phyloP scores from a whole-genome alignment of 2,888 invertebrate genomes.

The Toxonevra muliebris region DNA sequence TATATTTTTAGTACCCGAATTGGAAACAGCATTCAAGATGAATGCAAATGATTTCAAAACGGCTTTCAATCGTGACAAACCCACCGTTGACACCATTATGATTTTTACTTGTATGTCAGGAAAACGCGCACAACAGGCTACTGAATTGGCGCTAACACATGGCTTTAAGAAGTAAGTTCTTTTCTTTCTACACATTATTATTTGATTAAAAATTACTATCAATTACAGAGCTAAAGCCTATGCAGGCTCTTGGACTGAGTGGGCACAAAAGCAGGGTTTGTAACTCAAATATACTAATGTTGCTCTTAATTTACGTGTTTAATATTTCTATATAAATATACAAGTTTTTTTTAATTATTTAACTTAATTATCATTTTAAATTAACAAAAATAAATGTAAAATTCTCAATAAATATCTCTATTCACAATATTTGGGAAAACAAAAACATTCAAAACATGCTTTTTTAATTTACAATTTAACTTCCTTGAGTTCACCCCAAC shows the following conservation, averaged over 20 bases:
- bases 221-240: constrained; percentile 59
- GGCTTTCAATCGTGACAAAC: constrained; percentile 68
- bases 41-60: constrained; percentile 59
- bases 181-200: constrained; percentile 3
- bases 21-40: constrained; percentile 55
- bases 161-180: constrained; percentile 59
- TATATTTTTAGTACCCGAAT: constrained; percentile 51
- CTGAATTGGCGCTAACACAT: constrained; percentile 65
- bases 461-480: constrained; percentile 47
- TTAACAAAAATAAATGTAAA: not conserved
- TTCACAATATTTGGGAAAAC: not conserved
- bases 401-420: not conserved
- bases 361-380: too few species aligned
- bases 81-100: constrained; percentile 69
- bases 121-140: constrained; percentile 73
- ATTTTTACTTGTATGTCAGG: constrained; percentile 78
- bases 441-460: constrained; percentile 12
- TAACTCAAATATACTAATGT: constrained; percentile 16
- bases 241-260: constrained; percentile 64
- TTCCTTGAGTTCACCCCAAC: constrained; percentile 75
- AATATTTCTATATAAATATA: not conserved
- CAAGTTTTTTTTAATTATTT: too few species aligned
- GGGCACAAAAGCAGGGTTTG: constrained; percentile 57
- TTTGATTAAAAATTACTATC: constrained; percentile 11
- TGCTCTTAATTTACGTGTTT: too few species aligned